These are phyloP conservation scores for Sinopyrophorus schimmeli DNA, from an alignment of 2,888 invertebrate species.

Conservation along the genomic window DNA sequence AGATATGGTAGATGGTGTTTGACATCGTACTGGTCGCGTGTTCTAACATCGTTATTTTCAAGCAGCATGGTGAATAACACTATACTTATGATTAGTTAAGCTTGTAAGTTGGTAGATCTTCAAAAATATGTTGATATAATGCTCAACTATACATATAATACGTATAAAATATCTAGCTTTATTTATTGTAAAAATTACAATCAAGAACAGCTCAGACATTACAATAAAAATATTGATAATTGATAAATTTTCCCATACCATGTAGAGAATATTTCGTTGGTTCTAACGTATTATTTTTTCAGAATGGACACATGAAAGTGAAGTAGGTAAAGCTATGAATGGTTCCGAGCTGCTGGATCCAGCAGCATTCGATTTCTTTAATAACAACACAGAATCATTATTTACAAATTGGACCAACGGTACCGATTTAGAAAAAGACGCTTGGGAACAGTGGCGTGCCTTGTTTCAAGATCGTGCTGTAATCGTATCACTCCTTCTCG, in stretches of 20 bases:
- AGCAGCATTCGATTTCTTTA: constrained; percentile 23
- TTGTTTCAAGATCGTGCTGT: constrained; percentile 72
- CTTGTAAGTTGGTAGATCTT: no score
- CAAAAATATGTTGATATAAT: no score
- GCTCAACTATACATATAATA: no score
- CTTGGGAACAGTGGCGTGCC: constrained; percentile 56
- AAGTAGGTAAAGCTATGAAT: constrained; percentile 31
- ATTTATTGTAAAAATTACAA: no score
- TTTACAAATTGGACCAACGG: constrained; percentile 45
- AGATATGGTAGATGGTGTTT: no score
- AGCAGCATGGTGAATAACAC: no score
- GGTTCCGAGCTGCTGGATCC: constrained; percentile 32
- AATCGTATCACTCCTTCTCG: constrained; percentile 77
- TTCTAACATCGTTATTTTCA: no score
- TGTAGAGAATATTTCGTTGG: not conserved
- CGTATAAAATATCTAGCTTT: no score
- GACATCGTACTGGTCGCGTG: no score
- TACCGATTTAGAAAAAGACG: constrained; percentile 48
- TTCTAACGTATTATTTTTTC: constrained; percentile 1
- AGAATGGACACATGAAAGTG: constrained; percentile 18
- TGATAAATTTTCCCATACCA: not conserved
- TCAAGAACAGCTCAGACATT: not conserved
- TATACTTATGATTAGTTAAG: no score
- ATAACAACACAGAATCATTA: constrained; percentile 31
- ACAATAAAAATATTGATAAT: not conserved